Evolutionary conservation across 2,797 vertebrate species (phyloP), one percentile per base, ranked within the genome.

Genomic region (Silurus lanzhouensis): DNA sequence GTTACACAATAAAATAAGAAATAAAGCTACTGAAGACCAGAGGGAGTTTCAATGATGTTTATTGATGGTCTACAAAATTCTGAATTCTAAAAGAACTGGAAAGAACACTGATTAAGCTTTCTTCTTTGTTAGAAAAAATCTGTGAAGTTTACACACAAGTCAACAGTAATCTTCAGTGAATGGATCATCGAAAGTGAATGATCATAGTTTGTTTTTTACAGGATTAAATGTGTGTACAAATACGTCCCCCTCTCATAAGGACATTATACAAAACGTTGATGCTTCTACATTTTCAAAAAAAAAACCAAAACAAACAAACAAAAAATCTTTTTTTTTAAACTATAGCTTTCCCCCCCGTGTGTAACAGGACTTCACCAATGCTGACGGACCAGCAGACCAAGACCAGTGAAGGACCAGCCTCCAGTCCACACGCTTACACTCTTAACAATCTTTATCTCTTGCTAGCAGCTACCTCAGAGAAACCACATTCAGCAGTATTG

Each of bases 51-150:
- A 88, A 52, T 61, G 44, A 89, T 64, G 90, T 96, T 96, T 96
- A 96, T 95, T 96, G 94, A 93, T 94, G 91, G 94, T 93, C 95
- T 95, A 96, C 93, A 95, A 96, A 95, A 95, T 94, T 90, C 91
- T 66, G 94, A 92, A 93, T 95, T 94, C 94, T 96, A 94, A 95
- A 96, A 95, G 93, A 93, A 94, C 93, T 92, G 90, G 88, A 95
- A 95, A 94, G 92, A 95, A 96, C 93, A 95, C 94, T 94, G 95
- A 94, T 93, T 94, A 95, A 94, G 92, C 87, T 93, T 91, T 93
- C 93, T 93, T 92, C 91, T 83, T 72, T 17, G 1, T 38, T 52
- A 93, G 88, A 88, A 88, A 86, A 90, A 89, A 83, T 83, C 78
- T n/a, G 82, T 89, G 74, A 90, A 90, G 67, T 93, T 87, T 93